Base-by-base conservation (phyloP, 2,888 invertebrate genomes). In the Polydrusus pterygomalis region DNA sequence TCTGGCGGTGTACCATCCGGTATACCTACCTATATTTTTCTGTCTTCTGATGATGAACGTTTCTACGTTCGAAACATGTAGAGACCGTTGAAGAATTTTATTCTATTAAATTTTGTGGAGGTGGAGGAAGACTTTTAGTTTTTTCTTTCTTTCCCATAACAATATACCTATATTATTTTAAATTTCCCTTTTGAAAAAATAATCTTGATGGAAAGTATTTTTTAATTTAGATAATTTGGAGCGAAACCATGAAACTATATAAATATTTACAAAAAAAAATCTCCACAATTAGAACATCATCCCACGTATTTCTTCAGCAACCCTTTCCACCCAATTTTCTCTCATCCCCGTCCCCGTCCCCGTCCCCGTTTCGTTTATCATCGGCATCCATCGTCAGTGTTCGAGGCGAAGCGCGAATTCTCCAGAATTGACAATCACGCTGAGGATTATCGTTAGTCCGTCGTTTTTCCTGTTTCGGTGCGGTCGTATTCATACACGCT, bases 371-470 rank as follows among this genome's bases (percentile, higher is more conserved):
- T 60, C 58, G 58, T 38, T 2, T 0, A 15, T 38, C 13, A 8
- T 18, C 58, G 58, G 17, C 17, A 60, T 18, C 18, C 38, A 15
- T 17, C 58, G 58, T 30, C 38, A 38, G 5, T 5, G 3, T 2
- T 18, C 58, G 58, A 5, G 15, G 11, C 38, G 17, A 38, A 38
- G 38, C 58, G 65, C 67, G 64, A 54, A 34, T 54, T 38, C 64
- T 64, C 40, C 15, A 54, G 38, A 54, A 54, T 25, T 30, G 45
- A 62, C 71, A 72, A 56, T 38, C 71, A 15, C 60, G 64, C 64
- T 18, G 47, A 45, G n/a, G n/a, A 63, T 43, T 51, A 10, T 34
- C 18, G 71, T 56, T 70, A 74, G 74, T 74, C 70, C 63, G 49
- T 38, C 64, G 56, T 70, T 49, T 49, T 34, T 51, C 43, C 56